Conservation (phyloP, 2,797 vertebrate genomes). For the Morelia viridis region DNA sequence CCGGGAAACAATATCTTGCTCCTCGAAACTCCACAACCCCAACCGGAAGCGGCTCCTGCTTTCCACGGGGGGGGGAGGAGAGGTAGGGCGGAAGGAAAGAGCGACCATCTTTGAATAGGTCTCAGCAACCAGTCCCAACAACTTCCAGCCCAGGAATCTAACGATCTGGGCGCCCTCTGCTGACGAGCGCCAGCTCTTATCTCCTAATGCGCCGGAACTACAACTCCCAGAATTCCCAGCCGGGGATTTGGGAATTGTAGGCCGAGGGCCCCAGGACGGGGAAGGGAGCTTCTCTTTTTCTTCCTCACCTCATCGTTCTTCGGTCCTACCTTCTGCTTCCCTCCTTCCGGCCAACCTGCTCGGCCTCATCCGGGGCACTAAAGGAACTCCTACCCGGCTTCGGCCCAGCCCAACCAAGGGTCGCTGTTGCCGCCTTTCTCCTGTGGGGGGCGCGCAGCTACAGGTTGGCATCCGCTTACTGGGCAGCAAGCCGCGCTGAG, state of each 20-base stretch:
- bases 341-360: rapidly evolving
- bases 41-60: not conserved
- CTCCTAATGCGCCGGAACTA: not conserved
- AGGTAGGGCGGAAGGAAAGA: not conserved
- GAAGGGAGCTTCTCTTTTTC: no score
- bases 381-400: not conserved
- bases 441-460: not conserved
- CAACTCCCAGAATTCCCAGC: not conserved
- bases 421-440: not conserved
- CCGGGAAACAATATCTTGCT: not conserved
- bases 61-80: not conserved
- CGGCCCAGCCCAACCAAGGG: not conserved
- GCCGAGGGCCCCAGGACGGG: not conserved
- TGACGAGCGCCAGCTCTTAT: not conserved
- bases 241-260: not conserved
- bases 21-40: not conserved
- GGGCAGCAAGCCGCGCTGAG: not conserved
- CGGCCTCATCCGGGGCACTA: constrained; percentile 25
- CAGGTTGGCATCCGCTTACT: not conserved
- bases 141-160: not conserved
- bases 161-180: constrained; percentile 4
- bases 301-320: not conserved
- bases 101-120: not conserved
- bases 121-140: not conserved
- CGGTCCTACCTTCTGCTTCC: not conserved